Evolutionary conservation across 2,113 vertebrate genomes (phyloP), one percentile per base, ranked within the genome.

Genomic region (Tachycineta bicolor): DNA sequence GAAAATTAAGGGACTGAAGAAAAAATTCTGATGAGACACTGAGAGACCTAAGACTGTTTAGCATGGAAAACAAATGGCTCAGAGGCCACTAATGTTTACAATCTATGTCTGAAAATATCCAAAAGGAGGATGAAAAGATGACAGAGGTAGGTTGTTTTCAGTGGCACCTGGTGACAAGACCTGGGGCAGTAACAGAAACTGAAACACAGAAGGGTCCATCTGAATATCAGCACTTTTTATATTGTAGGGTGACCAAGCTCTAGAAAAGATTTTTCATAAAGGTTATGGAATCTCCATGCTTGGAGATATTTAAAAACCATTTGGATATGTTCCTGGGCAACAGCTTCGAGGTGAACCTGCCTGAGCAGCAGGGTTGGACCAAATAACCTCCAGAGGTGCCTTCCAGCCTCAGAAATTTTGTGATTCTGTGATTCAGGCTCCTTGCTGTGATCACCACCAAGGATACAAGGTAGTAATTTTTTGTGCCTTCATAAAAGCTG

Each of bases 91-190:
- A 39, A 11, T 21, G 13, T 31, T 34, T 58, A 14, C 29, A 41
- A 7, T n/a, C 43, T 24, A 39, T 39, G 12, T 37, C 31, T 76
- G 18, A 13, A 70, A 74, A 49, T 41, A 78, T 6, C 6, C 26
- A 34, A 75, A 64, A 15, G 16, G 3, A 71, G 3, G 2, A 5
- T 75, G 12, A 43, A 47, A 64, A 47, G 6, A 60, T 21, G 23
- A 59, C 0, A 3, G 9, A 64, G 5, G 3, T 17, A 41, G 19
- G 5, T 1, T 47, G 2, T 41, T 70, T 60, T 44, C 24, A 29
- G 16, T 58, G 15, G 7, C 13, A 39, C 5, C 26, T 10, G 11
- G 9, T 49, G 25, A 19, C 46, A 62, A 17, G 20, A 74, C 5
- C 8, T 41, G 56, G 55, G 8, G 6, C 17, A 81, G 5, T 20